A percentile compares a stretch with the other conserved stretches of the same genome.
phyloP scores from a whole-genome alignment of 2,113 vertebrate species.

The Forbesichthys papilliferus region DNA sequence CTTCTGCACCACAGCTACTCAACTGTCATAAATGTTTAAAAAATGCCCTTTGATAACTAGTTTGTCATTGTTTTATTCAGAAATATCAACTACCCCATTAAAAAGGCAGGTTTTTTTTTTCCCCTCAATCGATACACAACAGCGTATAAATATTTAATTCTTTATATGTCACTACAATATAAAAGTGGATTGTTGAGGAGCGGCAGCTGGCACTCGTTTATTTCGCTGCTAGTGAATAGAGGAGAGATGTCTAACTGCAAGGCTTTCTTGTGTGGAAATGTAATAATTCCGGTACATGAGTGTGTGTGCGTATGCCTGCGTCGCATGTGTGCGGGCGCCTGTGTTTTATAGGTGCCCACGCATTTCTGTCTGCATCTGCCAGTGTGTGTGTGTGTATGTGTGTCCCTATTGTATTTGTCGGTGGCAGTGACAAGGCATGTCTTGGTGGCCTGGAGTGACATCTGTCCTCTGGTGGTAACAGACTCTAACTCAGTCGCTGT shows the following conservation, averaged over 20 bases:
- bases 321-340: background rate
- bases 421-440: constrained; percentile 84
- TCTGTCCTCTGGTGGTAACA: constrained; percentile 84
- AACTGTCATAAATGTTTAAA: constrained; percentile 81
- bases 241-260: constrained; percentile 37
- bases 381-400: background rate
- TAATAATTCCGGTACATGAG: constrained; percentile 12
- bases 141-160: constrained; percentile 78
- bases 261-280: constrained; percentile 25
- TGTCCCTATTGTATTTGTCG: constrained; percentile 29
- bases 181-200: constrained; percentile 61
- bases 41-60: constrained; percentile 82
- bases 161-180: constrained; percentile 74
- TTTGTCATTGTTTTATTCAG: constrained; percentile 82
- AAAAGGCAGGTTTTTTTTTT: constrained; percentile 72
- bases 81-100: constrained; percentile 81
- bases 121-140: constrained; percentile 75
- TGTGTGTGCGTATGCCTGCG: constrained; percentile 3
- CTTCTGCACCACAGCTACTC: constrained; percentile 65
- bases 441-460: constrained; percentile 83
- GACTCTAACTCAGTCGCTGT: constrained; percentile 79
- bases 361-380: constrained; percentile 20
- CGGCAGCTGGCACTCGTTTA: constrained; percentile 62
- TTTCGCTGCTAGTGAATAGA: constrained; percentile 54
- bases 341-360: background rate